Evolutionary conservation across 2,797 vertebrate species (phyloP), one percentile per base, ranked within the genome.

Genomic region (Brachymystax lenok): DNA sequence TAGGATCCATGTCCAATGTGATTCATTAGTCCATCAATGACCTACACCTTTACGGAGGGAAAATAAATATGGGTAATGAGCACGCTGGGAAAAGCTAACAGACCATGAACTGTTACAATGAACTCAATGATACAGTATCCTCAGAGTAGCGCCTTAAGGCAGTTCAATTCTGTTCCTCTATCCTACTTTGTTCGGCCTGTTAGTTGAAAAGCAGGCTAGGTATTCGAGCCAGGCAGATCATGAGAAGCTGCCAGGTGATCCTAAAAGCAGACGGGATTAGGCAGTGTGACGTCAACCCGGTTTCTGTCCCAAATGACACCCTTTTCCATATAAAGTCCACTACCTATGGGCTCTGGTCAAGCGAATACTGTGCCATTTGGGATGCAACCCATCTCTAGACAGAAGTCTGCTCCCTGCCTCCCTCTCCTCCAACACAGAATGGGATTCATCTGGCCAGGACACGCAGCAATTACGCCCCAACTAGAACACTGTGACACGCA

Each of bases 381-480:
- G 19, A 10, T 10, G 40, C 2, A 12, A 46, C 69, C 61, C 2
- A 54, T 77, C 3, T 35, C 64, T 8, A 14, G 27, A 19, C 33
- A 2, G 33, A 76, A 77, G 77, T 27, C 77, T 71, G 66, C 74
- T 54, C 74, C 82, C 27, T 51, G 63, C 63, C 61, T 27, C 66
- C 66, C 40, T 46, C 40, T 46, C 40, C 40, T 46, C 40, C 40
- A 17, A 51, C 66, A 51, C 70, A 77, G 64, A 77, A 77, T 63
- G 24, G 71, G 78, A 88, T 77, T 85, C 84, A 88, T 35, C 64
- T 24, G 16, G 19, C 33, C 40, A 3, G 30, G 75, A 86, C 86
- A 77, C 46, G 79, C 77, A 83, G 71, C 80, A 84, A 85, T 86
- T 83, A 83, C 81, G 80, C 63, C 85, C 71, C 76, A 80, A 77